Evolutionary conservation across 2,888 invertebrate species (phyloP), one percentile per base, ranked within the genome.

Genomic region (Lordiphosa fenestrarum): DNA sequence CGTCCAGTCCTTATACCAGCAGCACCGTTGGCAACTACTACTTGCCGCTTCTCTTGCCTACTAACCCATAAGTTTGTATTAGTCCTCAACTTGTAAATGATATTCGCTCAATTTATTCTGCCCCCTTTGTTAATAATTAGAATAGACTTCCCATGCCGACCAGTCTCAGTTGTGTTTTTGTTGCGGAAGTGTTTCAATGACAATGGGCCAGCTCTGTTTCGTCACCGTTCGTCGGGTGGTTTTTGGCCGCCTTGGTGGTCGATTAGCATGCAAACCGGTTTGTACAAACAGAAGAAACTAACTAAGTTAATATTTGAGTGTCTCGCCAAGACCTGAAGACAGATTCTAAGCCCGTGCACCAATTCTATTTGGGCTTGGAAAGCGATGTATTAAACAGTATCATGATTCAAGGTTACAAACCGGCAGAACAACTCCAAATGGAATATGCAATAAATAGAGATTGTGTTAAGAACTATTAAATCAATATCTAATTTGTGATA

Each of bases 261-360:
- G 30, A 66, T 63, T 63, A 57, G 37, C 63, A 63, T 63, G 66
- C 9, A 54, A 63, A 63, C 66, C n/a, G 49, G 63, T 30, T 66
- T 66, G 15, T 30, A 44, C 30, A 30, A 13, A 13, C 12, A 13
- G 25, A 13, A 42, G 30, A 30, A n/a, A 44, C 30, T 21, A 44
- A 44, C 30, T 44, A 30, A 33, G 30, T 33, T 33, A 44, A 15
- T n/a, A 19, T 37, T 33, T 15, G 13, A 46, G 12, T 19, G 7
- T 6, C 2, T 12, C 10, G 13, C 25, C 12, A 58, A 57, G 12
- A 59, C 23, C 9, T 7, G 25, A 13, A 35, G 19, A 7, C 23
- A 47, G 21, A 47, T n/a, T 41, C 37, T 25, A 62, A 62, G n/a
- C 53, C 9, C n/a, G 13, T 35, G 36, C 37, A 50, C 37, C 35